Evolutionary conservation across 2,888 invertebrate species (phyloP).

Genomic region (Cephus runcator): DNA sequence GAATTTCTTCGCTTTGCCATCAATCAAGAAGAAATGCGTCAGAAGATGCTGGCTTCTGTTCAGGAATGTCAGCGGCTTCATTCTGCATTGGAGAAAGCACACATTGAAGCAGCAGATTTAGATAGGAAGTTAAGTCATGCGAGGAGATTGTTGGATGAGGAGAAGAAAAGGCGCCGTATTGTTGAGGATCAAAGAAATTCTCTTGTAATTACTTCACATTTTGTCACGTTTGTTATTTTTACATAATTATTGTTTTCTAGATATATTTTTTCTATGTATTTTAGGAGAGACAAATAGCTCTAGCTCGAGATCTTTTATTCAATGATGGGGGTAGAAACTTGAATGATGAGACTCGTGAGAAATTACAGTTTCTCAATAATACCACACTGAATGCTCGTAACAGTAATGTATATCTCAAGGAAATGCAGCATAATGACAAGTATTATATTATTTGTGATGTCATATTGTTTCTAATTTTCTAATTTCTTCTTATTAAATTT

Average conservation of each 20-base stretch:
- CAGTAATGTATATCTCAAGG: slow-evolving; percentile 49
- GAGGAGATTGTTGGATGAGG: slow-evolving; percentile 82
- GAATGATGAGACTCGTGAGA: slow-evolving; percentile 84
- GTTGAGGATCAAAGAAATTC: slow-evolving; percentile 79
- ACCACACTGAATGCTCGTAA: slow-evolving; percentile 69
- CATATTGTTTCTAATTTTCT: not conserved
- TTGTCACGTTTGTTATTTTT: not conserved
- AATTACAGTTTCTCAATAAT: slow-evolving; percentile 80
- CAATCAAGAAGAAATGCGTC: slow-evolving; percentile 77
- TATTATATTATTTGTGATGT: slow-evolving; percentile 24
- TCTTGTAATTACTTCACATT: slow-evolving; percentile 68
- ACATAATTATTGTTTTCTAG: slow-evolving; percentile 1
- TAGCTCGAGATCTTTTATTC: slow-evolving; percentile 79
- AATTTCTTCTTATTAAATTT: no score
- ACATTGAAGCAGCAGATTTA: slow-evolving; percentile 78
- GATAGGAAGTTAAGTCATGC: slow-evolving; percentile 86
- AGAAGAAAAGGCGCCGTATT: slow-evolving; percentile 76
- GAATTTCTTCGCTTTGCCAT: slow-evolving; percentile 81
- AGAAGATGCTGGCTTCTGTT: slow-evolving; percentile 77
- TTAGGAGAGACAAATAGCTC: slow-evolving; percentile 78
- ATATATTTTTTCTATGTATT: slow-evolving; percentile 22
- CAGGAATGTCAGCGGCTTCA: slow-evolving; percentile 80
- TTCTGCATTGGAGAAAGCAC: slow-evolving; percentile 75
- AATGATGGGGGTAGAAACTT: slow-evolving; percentile 77
- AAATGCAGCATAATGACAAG: slow-evolving; percentile 56